These are phyloP conservation scores for Phoebastria nigripes DNA, from an alignment of 2,797 vertebrate genomes.

Conservation along the genomic window DNA sequence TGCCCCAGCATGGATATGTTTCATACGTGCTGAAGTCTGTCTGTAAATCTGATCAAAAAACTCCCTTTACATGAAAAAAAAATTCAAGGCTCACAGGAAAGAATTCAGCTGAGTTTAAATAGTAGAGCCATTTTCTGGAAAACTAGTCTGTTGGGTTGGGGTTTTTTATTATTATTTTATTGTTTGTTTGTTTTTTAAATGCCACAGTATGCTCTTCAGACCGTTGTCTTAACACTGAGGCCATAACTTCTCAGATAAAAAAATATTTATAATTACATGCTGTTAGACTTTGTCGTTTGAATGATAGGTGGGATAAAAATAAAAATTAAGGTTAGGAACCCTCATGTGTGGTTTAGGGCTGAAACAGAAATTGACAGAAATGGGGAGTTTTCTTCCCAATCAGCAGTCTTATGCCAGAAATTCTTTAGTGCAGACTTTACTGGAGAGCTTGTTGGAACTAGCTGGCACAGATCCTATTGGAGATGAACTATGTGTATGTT, in stretches of 20 bases:
- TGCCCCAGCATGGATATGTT: neutral
- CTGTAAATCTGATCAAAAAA: neutral
- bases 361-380: neutral
- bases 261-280: neutral
- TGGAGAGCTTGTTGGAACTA: neutral
- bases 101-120: neutral
- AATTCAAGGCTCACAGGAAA: neutral
- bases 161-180: neutral
- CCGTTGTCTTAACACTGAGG: neutral
- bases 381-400: neutral
- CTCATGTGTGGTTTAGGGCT: neutral
- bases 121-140: neutral
- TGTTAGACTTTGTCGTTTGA: neutral
- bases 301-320: neutral
- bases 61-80: neutral
- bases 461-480: neutral
- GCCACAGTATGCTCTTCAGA: neutral
- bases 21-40: neutral
- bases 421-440: neutral
- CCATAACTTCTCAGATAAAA: neutral
- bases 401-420: neutral
- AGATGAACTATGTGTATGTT: neutral
- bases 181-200: neutral
- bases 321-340: neutral
- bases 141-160: neutral